Base-by-base conservation (phyloP, 2,888 invertebrate species). In the Ochropleura plecta region DNA sequence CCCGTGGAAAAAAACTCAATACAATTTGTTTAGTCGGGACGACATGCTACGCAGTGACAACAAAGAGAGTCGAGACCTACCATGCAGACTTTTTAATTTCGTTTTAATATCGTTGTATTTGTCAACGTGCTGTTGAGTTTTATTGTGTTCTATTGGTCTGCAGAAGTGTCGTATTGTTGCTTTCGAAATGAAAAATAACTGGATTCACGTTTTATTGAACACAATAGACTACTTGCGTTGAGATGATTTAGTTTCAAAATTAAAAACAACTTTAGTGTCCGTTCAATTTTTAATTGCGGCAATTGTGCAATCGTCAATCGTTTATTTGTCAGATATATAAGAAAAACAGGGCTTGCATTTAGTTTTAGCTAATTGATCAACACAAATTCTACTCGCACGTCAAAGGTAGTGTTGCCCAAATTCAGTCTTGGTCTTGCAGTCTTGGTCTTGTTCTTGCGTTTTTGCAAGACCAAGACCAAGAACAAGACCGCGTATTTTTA, bases 61-160 rank as follows among this genome's bases (percentile, higher is more conserved):
- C n/a, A 12, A 30, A 30, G 30, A 30, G 20, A 20, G 20, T 1
- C 55, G 55, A 20, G 20, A 20, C 20, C 5, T 12, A 12, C 2
- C 20, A 6, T 12, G 20, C 10, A 12, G 12, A 10, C n/a, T 10
- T 55, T 55, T 55, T 55, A 12, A 6, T 55, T 20, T 30, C 30
- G 30, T 30, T 72, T 46, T 16, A n/a, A 30, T 71, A 8, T 53
- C 46, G 40, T 71, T 72, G 48, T 53, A 40, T 40, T 55, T 72
- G 8, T 20, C 72, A 42, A 18, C 10, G n/a, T 6, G 42, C 57
- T 49, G 20, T 49, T 42, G 42, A 30, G 10, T 57, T 57, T 14
- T 14, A 42, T 57, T 57, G 73, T 57, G 42, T 48, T 57, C 57
- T 42, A 72, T 72, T 49, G 72, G 40, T 30, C 57, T 12, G 55